Evolutionary conservation across 2,888 invertebrate genomes (phyloP).

Genomic region (Ceriagrion tenellum): DNA sequence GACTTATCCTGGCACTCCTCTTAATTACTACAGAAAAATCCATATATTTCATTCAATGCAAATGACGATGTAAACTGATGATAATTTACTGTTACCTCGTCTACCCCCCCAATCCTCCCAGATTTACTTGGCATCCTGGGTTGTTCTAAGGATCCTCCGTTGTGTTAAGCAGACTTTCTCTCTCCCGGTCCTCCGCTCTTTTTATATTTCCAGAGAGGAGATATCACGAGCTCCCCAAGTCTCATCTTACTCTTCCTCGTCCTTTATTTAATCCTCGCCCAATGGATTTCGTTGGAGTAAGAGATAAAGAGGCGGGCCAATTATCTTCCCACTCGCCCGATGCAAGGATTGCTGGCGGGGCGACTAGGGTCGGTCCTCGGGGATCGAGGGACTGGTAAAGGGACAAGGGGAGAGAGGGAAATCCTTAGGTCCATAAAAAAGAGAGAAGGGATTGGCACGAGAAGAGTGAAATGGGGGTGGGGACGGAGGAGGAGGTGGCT

Average conservation of each 20-base stretch:
- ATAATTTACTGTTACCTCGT: too few species aligned
- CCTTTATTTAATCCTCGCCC: background rate
- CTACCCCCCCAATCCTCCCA: too few species aligned
- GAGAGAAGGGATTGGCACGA: background rate
- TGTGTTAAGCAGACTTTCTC: background rate
- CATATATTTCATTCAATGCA: too few species aligned
- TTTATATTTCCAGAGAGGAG: background rate
- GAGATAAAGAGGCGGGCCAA: slow-evolving; percentile 27
- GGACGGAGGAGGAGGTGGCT: background rate
- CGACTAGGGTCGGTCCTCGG: background rate
- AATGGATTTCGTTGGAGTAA: slow-evolving; percentile 17
- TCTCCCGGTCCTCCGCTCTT: background rate
- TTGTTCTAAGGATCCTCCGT: too few species aligned
- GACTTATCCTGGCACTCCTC: too few species aligned
- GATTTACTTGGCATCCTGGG: too few species aligned
- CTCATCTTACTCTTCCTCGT: background rate
- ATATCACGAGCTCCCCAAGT: background rate
- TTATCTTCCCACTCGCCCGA: background rate
- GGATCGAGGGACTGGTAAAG: background rate
- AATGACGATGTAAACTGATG: too few species aligned
- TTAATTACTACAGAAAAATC: too few species aligned
- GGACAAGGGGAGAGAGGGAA: background rate
- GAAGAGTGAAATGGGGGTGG: too few species aligned
- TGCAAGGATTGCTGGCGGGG: background rate
- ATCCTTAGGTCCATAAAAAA: background rate